phyloP scores from a whole-genome alignment of 1,140 invertebrate species.

The Lordiphosa mommai region DNA sequence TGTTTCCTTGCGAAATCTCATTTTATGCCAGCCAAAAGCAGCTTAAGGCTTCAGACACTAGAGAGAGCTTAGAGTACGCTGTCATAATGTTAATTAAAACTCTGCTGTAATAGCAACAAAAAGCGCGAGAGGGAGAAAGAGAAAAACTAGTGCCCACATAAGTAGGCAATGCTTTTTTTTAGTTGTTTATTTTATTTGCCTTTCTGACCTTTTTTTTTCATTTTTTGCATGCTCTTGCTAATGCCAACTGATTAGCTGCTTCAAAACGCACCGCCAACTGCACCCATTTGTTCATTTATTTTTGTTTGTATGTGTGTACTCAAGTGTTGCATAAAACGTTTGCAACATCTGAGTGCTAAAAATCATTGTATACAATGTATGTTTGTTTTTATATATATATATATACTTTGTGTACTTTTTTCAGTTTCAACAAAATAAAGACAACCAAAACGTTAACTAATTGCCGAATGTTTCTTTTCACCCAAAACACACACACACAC shows the following conservation, averaged over 20 bases:
- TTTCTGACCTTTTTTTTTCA: constrained; percentile 15
- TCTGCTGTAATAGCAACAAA: not conserved
- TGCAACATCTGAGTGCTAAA: too few relatives aligned
- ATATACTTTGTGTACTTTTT: constrained; percentile 12
- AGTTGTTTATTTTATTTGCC: not conserved
- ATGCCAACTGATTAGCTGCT: constrained; percentile 52
- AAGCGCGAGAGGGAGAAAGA: not conserved
- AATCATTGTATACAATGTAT: constrained; percentile 4
- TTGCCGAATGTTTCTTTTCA: constrained; percentile 58
- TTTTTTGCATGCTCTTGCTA: constrained; percentile 35
- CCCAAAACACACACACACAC: constrained; percentile 7
- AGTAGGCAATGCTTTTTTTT: not conserved
- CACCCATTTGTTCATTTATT: constrained; percentile 46
- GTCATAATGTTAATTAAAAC: constrained; percentile 52
- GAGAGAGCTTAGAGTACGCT: constrained; percentile 21
- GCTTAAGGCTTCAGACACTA: constrained; percentile 24
- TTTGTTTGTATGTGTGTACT: constrained; percentile 1
- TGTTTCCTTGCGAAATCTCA: too few relatives aligned
- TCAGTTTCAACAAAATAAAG: constrained; percentile 3
- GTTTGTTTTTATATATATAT: constrained; percentile 10
- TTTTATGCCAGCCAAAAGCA: constrained; percentile 28
- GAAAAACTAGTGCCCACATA: constrained; percentile 1
- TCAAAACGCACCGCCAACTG: constrained; percentile 56
- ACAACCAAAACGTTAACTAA: constrained; percentile 59
- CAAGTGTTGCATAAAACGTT: too few relatives aligned